Base-by-base conservation (phyloP, 2,797 vertebrate species). In the Rhinogobio ventralis region DNA sequence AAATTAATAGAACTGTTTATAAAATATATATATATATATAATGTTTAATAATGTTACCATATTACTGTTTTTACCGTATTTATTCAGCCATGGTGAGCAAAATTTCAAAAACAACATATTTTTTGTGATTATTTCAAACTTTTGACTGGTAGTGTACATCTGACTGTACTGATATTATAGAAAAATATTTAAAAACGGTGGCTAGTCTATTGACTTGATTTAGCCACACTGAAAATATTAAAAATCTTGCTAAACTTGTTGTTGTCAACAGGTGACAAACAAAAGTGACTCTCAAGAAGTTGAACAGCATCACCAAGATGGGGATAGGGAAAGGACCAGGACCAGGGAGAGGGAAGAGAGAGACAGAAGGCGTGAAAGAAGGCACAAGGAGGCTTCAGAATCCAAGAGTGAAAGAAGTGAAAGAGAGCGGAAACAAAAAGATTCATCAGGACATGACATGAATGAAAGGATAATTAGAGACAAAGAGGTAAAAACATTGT, bases 361-460 rank as follows among this genome's bases (percentile, higher is more conserved):
- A 45, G 87, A 93, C 28, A 86, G 86, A 84, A 82, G 6, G 0
- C 88, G 53, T 88, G 91, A 93, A 66, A 87, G 86, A 69, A 91
- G 91, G 15, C 72, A 84, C 80, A 91, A 80, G 88, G 94, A 94
- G 20, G 92, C 87, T 88, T 91, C 84, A 69, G 91, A 91, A 2
- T 76, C 49, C 19, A 92, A 90, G 87, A 89, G 28, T 64, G 19
- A 20, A 53, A 53, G 8, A 92, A 84, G 81, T 64, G 49, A 55
- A 72, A 79, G n/a, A 87, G 90, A 93, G 20, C 72, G 23, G 30
- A 81, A 81, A 20, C 91, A 87, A 82, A 90, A 86, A 82, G 42
- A 74, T 3, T 67, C 85, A 5, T 82, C 88, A 8, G 84, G 86
- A 30, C 83, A 51, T 84, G 88, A 82, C 83, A 78, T n/a, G 1